phyloP scores from a whole-genome alignment of 2,888 invertebrate species.

The Phortica magna region DNA sequence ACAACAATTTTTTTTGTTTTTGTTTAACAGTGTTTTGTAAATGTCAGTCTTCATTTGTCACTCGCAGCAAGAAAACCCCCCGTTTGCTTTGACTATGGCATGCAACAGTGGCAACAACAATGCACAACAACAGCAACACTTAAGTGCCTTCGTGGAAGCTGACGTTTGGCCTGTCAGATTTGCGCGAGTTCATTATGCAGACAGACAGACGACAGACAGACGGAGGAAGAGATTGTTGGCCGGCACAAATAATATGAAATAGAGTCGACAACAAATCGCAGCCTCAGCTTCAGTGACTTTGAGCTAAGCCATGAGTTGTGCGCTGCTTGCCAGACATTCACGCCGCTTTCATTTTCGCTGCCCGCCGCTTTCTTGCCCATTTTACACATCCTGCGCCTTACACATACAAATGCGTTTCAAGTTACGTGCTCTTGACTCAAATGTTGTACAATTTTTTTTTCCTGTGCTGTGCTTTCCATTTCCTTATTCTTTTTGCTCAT shows the following conservation, averaged over 20 bases:
- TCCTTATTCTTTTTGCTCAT: not conserved
- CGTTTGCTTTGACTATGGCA: not conserved
- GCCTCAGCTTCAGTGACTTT: not conserved
- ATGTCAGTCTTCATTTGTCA: slow-evolving; percentile 77
- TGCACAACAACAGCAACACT: slow-evolving; percentile 45
- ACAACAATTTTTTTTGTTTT: slow-evolving; percentile 49
- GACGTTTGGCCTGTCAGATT: slow-evolving; percentile 31
- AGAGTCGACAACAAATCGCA: slow-evolving; percentile 23
- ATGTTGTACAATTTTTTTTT: slow-evolving; percentile 29
- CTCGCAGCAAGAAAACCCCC: slow-evolving; percentile 42
- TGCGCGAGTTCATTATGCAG: slow-evolving; percentile 52
- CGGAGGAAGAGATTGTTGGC: not conserved
- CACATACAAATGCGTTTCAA: slow-evolving; percentile 46
- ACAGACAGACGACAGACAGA: not conserved
- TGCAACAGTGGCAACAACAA: slow-evolving; percentile 16
- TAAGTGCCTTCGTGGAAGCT: slow-evolving; percentile 66
- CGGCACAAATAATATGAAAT: slow-evolving; percentile 14
- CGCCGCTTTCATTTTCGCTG: not conserved
- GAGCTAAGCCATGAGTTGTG: not conserved
- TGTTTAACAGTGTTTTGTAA: slow-evolving; percentile 71
- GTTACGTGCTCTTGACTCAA: slow-evolving; percentile 51
- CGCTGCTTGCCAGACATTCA: not conserved
- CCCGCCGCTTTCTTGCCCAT: not conserved
- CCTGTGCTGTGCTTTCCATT: slow-evolving; percentile 42
- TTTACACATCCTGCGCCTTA: slow-evolving; percentile 47